Evolutionary conservation across 2,888 invertebrate species (phyloP), one percentile per base, ranked within the genome.

Genomic region (Pheosia gnoma): DNA sequence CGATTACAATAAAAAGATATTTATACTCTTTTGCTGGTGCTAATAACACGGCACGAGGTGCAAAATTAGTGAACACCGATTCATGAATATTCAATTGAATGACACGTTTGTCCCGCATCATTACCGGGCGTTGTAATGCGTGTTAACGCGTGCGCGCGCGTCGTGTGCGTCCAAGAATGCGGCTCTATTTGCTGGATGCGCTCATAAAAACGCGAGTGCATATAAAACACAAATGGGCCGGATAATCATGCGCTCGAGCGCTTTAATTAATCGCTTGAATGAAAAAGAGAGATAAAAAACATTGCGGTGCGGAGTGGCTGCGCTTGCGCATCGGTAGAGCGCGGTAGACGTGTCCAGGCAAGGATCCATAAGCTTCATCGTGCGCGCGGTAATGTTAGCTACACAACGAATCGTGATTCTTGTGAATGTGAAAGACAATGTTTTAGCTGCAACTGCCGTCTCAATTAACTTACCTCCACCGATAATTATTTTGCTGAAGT

Each of bases 241-340:
- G 51, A 70, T 70, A 70, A 70, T 72, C 62, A 70, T 70, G 62
- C 75, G 68, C 66, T 5, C 37, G 76, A 25, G 25, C 62, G 67
- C 67, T 52, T 70, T 72, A 70, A 74, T 75, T 75, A 75, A 72
- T 66, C 66, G 37, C 9, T 52, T 10, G 13, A 63, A 75, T 10
- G 13, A 63, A 72, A 75, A 74, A 75, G 66, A 57, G 39, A 56
- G 10, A 39, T 52, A 58, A 75, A 69, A 67, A 63, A 58, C 58
- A 54, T 66, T 11, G 57, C 37, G 37, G 49, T 59, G 52, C 54
- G 45, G 62, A 37, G 60, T 61, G 65, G 66, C 64, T 69, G 66
- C 65, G 68, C 67, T 10, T 57, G 59, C 61, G 65, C 63, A 67
- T 49, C 53, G 57, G 10, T 59, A 53, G 52, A 38, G 59, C 58